phyloP scores from a whole-genome alignment of 2,113 vertebrate genomes.

The Ammodytes marinus region DNA sequence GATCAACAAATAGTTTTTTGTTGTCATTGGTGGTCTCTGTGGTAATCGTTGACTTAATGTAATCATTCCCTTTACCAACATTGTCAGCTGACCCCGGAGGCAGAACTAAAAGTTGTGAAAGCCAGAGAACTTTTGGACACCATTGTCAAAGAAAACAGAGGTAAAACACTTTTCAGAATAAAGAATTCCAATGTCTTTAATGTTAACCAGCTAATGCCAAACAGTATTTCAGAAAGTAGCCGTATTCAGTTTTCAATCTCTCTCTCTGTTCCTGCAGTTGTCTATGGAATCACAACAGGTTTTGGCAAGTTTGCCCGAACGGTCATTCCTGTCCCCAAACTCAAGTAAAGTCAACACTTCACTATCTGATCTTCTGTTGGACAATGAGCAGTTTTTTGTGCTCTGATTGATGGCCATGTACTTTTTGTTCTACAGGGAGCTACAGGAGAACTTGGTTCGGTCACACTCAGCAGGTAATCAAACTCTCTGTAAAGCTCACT shows the following conservation, averaged over 20 bases:
- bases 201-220: neutral
- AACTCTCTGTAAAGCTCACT: neutral
- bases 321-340: constrained; percentile 93
- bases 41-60: constrained; percentile 50
- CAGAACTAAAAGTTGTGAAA: constrained; percentile 90
- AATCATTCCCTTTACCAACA: constrained; percentile 18
- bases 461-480: constrained; percentile 95
- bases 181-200: neutral
- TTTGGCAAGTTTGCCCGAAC: constrained; percentile 99
- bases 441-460: constrained; percentile 97
- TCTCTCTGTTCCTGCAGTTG: constrained; percentile 86
- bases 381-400: neutral
- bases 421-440: constrained; percentile 86
- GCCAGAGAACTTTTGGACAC: constrained; percentile 94
- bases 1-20: constrained; percentile 29
- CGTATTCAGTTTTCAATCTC: constrained; percentile 21
- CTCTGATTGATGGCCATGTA: neutral
- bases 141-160: constrained; percentile 93
- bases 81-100: constrained; percentile 89
- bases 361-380: neutral
- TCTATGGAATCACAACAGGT: constrained; percentile 98
- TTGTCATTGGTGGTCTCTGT: constrained; percentile 3
- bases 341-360: constrained; percentile 86
- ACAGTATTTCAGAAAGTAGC: neutral
- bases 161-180: constrained; percentile 70